Base-by-base conservation (phyloP, 2,797 vertebrate genomes). In the Enteromius paludinosus region DNA sequence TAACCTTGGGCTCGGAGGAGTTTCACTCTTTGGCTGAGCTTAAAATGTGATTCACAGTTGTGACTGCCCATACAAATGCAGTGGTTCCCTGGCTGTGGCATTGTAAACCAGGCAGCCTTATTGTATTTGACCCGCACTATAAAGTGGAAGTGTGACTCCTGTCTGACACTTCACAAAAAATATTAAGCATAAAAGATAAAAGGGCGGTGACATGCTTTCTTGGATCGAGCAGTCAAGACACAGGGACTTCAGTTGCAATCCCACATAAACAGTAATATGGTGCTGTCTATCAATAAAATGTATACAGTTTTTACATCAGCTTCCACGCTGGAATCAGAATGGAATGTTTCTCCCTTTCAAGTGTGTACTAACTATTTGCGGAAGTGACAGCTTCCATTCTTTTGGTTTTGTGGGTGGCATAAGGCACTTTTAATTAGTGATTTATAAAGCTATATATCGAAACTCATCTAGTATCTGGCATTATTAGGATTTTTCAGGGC, bases 21-120 rank as follows among this genome's bases (percentile, higher is more conserved):
- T 88, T 89, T 83, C 54, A 82, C 72, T 91, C 38, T 87, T 87
- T 78, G 82, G 83, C 86, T 84, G 52, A 79, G 86, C 83, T 87
- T 88, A 86, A 90, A 88, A 90, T 82, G 14, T 84, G 83, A 91
- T 91, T 88, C 84, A 76, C 72, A 68, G 86, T 80, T 89, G 86
- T 85, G 89, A 92, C 87, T 72, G 79, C 77, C 86, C 87, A 89
- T 74, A 88, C 85, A 87, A 88, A 87, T 87, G 84, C 66, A 83
- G 54, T 49, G 73, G 86, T 83, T 85, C 84, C 86, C 84, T 71
- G 77, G 83, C 85, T 65, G 73, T 38, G 65, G 78, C 64, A 66
- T 66, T 79, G 49, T 85, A 79, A 69, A 83, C 33, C 66, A 84
- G 68, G 56, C 65, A 78, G 77, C 62, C 38, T 61, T 52, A 17